Base-by-base conservation (phyloP, 2,113 vertebrate species). In the Nycticorax nycticorax region DNA sequence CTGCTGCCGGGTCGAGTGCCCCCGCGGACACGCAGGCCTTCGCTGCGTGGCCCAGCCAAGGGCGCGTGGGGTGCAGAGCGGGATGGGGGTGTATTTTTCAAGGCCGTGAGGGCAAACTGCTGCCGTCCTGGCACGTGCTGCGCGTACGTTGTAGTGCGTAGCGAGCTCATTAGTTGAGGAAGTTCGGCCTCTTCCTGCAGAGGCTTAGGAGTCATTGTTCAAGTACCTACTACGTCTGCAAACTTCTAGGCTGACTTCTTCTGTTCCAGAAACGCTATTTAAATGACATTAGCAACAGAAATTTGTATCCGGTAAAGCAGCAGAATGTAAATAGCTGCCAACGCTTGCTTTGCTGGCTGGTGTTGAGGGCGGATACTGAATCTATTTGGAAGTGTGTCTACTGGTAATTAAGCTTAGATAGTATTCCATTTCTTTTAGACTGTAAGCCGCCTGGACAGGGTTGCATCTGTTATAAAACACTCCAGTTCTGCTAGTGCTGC, bases 121-220 rank as follows among this genome's bases (percentile, higher is more conserved):
- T 30, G 37, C 33, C 26, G 13, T 37, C 32, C 15, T 21, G 37
- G 27, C 37, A 3, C 0, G 5, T 30, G 74, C 23, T 15, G 30
- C 11, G 28, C 28, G 1, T 2, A 2, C 0, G 1, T 9, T 9
- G 10, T 3, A 19, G 52, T 4, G 15, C 6, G 0, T 8, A 22
- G 32, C 21, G 7, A 19, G 39, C 37, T 12, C 37, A 2, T 24
- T 15, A 37, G 17, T 5, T 13, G 57, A 45, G 48, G 63, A n/a
- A 17, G 15, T 19, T 23, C 32, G 17, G 8, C 24, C 15, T 35
- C 14, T 23, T 35, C 72, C n/a, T 37, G 23, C 66, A 28, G 45
- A 20, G 53, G 52, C 32, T 24, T 12, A 7, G 27, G 32, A 28
- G 48, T 24, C 0, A 0, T 53, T 12, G 10, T 60, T 30, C 10